Conservation (phyloP, 2,797 vertebrate species). For the Fratercula arctica region DNA sequence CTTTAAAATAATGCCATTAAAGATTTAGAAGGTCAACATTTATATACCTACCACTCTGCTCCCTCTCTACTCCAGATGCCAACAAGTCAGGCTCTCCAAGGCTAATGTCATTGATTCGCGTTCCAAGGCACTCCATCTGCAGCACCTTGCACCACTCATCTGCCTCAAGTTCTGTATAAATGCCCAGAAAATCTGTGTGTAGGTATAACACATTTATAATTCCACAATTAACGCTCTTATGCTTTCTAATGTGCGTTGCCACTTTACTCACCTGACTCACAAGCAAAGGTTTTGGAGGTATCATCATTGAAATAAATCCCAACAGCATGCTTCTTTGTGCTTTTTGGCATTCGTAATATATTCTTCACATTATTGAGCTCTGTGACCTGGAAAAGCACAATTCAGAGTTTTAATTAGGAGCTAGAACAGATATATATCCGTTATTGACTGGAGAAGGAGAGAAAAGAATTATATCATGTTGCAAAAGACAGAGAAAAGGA, state of each 20-base stretch:
- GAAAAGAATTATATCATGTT: neutral
- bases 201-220: neutral
- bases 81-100: conserved; percentile 84
- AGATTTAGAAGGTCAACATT: neutral
- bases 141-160: conserved; percentile 87
- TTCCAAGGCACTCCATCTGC: conserved; percentile 82
- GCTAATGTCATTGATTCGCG: conserved; percentile 78
- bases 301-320: conserved; percentile 81
- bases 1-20: neutral
- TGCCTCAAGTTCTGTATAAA: conserved; percentile 81
- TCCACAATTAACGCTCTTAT: neutral
- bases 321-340: conserved; percentile 82
- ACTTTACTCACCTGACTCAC: conserved; percentile 81
- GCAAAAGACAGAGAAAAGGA: neutral
- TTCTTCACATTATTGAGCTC: conserved; percentile 83
- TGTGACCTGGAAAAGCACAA: conserved; percentile 76
- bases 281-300: conserved; percentile 83
- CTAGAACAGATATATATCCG: neutral
- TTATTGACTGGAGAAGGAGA: neutral
- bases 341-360: conserved; percentile 76
- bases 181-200: conserved; percentile 41
- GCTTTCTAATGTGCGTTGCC: neutral
- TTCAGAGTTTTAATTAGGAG: neutral
- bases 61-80: conserved; percentile 82
- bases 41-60: conserved; percentile 81